Evolutionary conservation across 2,888 invertebrate species (phyloP).

Genomic region (Pherbina coryleti): DNA sequence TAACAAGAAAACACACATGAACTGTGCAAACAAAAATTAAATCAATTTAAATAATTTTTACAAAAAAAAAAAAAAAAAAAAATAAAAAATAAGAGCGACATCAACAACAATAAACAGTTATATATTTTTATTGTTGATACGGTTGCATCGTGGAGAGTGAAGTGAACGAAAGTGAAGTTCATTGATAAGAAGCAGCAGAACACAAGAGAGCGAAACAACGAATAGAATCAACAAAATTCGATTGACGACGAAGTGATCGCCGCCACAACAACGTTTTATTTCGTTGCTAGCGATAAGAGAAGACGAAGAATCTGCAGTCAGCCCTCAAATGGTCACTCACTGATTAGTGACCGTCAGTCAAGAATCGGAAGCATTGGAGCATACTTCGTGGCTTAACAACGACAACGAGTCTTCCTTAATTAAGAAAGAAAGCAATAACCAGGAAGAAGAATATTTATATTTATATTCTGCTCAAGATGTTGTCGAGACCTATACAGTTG

Average conservation of each 20-base stretch:
- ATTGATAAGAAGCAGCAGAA: conserved; percentile 51
- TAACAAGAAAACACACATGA: background rate
- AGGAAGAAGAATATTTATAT: background rate
- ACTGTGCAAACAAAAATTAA: conserved; percentile 21
- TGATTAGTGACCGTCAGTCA: conserved; percentile 47
- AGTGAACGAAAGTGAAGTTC: conserved; percentile 46
- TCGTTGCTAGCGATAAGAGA: conserved; percentile 21
- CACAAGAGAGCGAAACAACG: background rate
- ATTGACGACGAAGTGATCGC: background rate
- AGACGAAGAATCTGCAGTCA: background rate
- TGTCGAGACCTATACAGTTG: background rate
- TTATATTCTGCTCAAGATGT: background rate
- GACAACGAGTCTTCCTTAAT: background rate
- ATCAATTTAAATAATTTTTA: conserved; percentile 31
- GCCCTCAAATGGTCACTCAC: conserved; percentile 16
- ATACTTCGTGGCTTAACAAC: conserved; percentile 30
- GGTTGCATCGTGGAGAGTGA: background rate
- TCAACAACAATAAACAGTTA: conserved; percentile 1
- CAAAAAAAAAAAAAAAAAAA: conserved; percentile 15
- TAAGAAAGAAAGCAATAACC: background rate
- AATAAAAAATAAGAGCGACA: background rate
- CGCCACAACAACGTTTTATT: background rate
- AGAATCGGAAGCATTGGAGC: conserved; percentile 45
- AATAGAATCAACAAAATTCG: conserved; percentile 10
- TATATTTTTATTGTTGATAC: conserved; percentile 31